Conservation (phyloP, 1,140 invertebrate species). For the Diachasma alloeum region DNA sequence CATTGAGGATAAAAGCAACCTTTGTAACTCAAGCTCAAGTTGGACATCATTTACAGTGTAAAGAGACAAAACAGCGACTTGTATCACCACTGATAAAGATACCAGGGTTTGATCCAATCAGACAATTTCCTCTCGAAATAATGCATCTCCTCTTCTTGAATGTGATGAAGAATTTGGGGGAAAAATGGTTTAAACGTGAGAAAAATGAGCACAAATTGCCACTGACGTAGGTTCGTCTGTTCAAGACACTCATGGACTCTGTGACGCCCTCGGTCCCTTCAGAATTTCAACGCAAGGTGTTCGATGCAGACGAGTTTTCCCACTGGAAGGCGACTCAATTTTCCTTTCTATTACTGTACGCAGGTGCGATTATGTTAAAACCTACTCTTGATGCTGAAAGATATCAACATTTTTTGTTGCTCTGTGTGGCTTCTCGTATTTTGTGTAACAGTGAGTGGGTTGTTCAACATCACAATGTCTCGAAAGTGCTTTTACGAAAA, state of each 20-base stretch:
- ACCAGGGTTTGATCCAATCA: too few relatives aligned
- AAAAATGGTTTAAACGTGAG: neutral
- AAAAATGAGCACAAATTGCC: neutral
- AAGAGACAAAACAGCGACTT: too few relatives aligned
- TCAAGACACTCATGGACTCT: neutral
- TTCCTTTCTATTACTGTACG: constrained; percentile 17
- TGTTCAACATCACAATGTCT: neutral
- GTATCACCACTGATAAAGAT: too few relatives aligned
- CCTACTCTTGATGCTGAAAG: neutral
- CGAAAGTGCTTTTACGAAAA: neutral
- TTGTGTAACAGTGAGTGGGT: neutral
- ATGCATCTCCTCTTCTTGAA: too few relatives aligned
- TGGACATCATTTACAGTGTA: too few relatives aligned
- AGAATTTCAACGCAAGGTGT: constrained; percentile 19
- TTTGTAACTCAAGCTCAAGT: neutral
- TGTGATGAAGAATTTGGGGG: neutral
- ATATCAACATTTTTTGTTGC: constrained; percentile 18
- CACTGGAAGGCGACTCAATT: constrained; percentile 14
- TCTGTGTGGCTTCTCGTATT: neutral
- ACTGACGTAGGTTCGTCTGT: too few relatives aligned
- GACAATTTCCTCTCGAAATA: too few relatives aligned
- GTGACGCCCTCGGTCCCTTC: neutral
- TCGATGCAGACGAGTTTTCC: neutral
- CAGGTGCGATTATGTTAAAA: neutral
- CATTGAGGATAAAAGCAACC: neutral